Evolutionary conservation across 2,113 vertebrate species (phyloP), one percentile per base, ranked within the genome.

Genomic region (Megalops atlanticus): DNA sequence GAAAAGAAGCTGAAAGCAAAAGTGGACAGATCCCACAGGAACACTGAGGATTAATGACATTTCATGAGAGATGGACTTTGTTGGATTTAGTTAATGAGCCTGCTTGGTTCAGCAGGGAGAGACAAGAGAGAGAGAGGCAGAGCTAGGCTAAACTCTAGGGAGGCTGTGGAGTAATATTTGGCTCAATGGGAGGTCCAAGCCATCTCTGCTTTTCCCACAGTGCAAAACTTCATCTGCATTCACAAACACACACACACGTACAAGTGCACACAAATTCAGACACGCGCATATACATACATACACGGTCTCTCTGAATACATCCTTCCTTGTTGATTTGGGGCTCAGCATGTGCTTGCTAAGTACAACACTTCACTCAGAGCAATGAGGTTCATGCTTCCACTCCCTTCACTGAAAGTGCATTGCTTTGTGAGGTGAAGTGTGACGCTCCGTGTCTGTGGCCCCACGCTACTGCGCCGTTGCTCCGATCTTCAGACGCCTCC

Each of bases 11-110:
- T 64, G 39, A 58, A 39, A 78, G 77, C 54, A 69, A 68, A 78
- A 71, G 45, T 45, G 31, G 47, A 68, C 27, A 71, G 18, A 31
- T 43, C 78, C 40, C 78, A 47, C n/a, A 43, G 70, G 78, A 71
- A 18, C 41, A 47, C 64, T 71, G 33, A 79, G 70, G 40, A 79
- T 43, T 47, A 71, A 79, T 71, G 64, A 41, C 4, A 15, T 79
- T 70, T 47, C 64, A 70, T 18, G 14, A 33, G 64, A 71, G 40
- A 18, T n/a, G 70, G 76, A 39, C 24, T 12, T 15, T 64, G 38
- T 36, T 8, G 78, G 40, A 35, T 35, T 47, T 58, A 47, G 40
- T 71, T 71, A 79, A 79, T 71, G 68, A 71, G 24, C 78, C 41
- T 11, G 78, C 11, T 47, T 31, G 40, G 8, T 41, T 78, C 77